Percentiles rank a stretch among this genome's conserved stretches.
These are phyloP conservation scores for Drosophila lini DNA, from an alignment of 1,140 invertebrate genomes.

Conservation along the genomic window DNA sequence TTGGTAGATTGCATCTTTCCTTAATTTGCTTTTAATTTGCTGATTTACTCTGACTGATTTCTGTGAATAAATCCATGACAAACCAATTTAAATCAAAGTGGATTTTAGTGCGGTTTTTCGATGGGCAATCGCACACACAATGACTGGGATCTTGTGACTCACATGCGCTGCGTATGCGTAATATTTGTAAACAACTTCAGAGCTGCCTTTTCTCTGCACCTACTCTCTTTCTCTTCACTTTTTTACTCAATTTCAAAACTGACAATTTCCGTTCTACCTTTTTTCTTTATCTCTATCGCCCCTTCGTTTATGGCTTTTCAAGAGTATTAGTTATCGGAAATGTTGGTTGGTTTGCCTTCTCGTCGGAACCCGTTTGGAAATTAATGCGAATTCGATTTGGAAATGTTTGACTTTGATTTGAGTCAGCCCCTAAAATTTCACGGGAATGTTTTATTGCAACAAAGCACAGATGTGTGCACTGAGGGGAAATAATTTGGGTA, in stretches of 20 bases:
- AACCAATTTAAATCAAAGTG: slow-evolving; percentile 16
- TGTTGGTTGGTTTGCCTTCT: slow-evolving; percentile 53
- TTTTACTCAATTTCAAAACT: not conserved
- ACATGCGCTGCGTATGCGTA: slow-evolving; percentile 59
- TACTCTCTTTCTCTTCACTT: slow-evolving; percentile 2
- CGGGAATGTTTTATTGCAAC: slow-evolving; percentile 48
- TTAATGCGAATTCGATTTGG: slow-evolving; percentile 75
- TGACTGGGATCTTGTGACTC: slow-evolving; percentile 57
- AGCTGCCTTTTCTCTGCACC: slow-evolving; percentile 1
- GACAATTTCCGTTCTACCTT: slow-evolving; percentile 35
- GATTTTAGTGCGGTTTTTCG: slow-evolving; percentile 12
- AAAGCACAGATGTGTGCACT: slow-evolving; percentile 6
- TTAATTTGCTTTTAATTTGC: slow-evolving; percentile 1
- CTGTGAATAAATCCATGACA: slow-evolving; percentile 22
- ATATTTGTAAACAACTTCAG: slow-evolving; percentile 41
- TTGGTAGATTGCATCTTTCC: not conserved
- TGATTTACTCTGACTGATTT: slow-evolving; percentile 13
- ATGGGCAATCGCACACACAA: slow-evolving; percentile 7
- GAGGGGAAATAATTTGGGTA: not conserved
- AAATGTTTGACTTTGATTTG: slow-evolving; percentile 66
- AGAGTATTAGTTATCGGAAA: slow-evolving; percentile 66
- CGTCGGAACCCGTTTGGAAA: slow-evolving; percentile 57
- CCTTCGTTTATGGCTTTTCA: slow-evolving; percentile 51
- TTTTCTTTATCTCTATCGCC: slow-evolving; percentile 47
- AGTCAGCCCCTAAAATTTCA: slow-evolving; percentile 57